Percentiles rank a stretch among this genome's conserved stretches.
Conservation (phyloP, 2,888 invertebrate species). For the Mechanitis mazaeus region DNA sequence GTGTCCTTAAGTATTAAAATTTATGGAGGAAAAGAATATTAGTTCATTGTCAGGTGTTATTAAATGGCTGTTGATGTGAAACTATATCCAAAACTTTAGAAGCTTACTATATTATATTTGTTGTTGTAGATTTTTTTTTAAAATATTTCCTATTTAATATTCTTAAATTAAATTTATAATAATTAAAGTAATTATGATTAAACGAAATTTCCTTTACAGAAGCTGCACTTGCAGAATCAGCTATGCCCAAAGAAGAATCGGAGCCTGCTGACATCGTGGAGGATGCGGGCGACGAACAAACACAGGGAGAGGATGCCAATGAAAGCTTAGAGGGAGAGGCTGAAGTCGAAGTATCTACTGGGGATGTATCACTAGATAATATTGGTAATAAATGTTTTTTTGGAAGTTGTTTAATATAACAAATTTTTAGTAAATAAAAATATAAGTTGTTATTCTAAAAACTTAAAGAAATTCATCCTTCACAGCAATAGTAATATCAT, state of each 20-base stretch:
- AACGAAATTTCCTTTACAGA: conserved; percentile 14
- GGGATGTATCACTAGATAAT: conserved; percentile 54
- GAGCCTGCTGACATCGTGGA: conserved; percentile 38
- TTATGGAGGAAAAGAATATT: no score
- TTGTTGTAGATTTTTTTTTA: no score
- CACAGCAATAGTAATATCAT: no score
- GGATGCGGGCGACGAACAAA: conserved; percentile 30
- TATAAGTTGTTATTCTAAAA: no score
- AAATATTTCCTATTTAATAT: background rate
- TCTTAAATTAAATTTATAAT: conserved; percentile 27
- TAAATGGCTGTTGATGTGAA: no score
- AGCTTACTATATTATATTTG: no score
- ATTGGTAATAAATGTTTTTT: conserved; percentile 39
- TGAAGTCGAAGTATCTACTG: conserved; percentile 40
- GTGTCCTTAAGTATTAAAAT: no score
- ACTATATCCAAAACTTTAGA: no score
- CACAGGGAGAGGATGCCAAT: conserved; percentile 35
- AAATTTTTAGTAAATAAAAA: no score
- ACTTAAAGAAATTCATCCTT: no score
- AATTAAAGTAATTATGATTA: background rate
- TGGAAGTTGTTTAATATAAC: no score
- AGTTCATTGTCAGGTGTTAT: no score
- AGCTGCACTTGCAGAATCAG: conserved; percentile 36
- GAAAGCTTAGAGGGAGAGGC: conserved; percentile 34
- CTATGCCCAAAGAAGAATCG: conserved; percentile 47